These are phyloP conservation scores for Hippocampus kuda DNA, from an alignment of 2,797 vertebrate genomes.

Conservation along the genomic window DNA sequence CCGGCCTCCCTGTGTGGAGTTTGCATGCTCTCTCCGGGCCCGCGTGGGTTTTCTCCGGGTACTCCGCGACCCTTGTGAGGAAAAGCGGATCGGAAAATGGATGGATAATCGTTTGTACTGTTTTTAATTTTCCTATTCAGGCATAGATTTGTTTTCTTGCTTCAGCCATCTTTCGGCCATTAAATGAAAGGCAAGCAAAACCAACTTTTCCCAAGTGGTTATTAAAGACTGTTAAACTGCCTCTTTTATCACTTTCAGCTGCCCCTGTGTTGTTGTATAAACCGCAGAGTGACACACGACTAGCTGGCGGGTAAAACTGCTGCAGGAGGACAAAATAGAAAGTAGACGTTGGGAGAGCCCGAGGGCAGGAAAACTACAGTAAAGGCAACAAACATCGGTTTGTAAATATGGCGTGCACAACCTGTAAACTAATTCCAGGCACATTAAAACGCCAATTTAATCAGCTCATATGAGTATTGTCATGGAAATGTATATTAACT, in stretches of 20 bases:
- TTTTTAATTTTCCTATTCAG: not conserved
- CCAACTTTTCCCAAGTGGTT: not conserved
- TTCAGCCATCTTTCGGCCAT: too few relatives aligned
- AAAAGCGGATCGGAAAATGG: too few relatives aligned
- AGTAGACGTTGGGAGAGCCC: slow-evolving; percentile 30
- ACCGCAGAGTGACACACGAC: slow-evolving; percentile 25
- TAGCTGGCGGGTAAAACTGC: slow-evolving; percentile 45
- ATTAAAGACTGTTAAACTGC: not conserved
- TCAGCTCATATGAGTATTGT: slow-evolving; percentile 29
- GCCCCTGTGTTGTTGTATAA: slow-evolving; percentile 24
- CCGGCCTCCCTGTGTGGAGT: too few relatives aligned
- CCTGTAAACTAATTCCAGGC: not conserved
- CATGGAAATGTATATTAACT: slow-evolving; percentile 30
- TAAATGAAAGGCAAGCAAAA: not conserved
- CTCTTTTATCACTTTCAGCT: not conserved
- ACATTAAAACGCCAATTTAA: slow-evolving; percentile 9
- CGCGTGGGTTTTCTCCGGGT: too few relatives aligned
- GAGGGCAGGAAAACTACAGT: slow-evolving; percentile 32
- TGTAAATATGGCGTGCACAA: not conserved
- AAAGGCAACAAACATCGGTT: not conserved
- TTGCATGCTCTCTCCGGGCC: too few relatives aligned
- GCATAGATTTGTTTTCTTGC: not conserved
- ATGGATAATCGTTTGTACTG: too few relatives aligned
- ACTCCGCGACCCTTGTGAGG: too few relatives aligned
- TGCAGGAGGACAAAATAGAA: slow-evolving; percentile 26